Percentiles rank a stretch among this genome's conserved stretches.
Conservation (phyloP, 2,797 vertebrate species). For the Aplochiton taeniatus region DNA sequence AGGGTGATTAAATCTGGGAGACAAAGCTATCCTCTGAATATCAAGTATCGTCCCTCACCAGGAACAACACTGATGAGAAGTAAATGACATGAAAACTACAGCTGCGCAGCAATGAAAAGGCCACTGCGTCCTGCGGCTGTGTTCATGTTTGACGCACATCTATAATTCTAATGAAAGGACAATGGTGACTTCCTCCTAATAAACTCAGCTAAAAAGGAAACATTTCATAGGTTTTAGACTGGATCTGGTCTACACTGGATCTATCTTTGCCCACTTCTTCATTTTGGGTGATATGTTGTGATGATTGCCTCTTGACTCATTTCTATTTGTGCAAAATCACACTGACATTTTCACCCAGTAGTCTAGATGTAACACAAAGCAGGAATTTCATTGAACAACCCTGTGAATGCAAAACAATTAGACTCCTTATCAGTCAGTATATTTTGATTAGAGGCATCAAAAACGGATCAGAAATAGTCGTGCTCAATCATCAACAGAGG, state of each 20-base stretch:
- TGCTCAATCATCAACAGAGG: no score
- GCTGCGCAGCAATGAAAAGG: constrained; percentile 54
- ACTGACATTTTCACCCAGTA: constrained; percentile 13
- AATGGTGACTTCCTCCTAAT: constrained; percentile 40
- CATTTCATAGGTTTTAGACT: constrained; percentile 14
- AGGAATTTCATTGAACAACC: not conserved
- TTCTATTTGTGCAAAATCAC: constrained; percentile 23
- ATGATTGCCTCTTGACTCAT: constrained; percentile 30
- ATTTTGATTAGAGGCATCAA: no score
- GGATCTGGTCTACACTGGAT: constrained; percentile 3
- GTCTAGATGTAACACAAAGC: constrained; percentile 1
- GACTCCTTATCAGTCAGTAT: no score
- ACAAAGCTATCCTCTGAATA: constrained; percentile 71
- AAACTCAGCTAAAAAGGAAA: constrained; percentile 15
- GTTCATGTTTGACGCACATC: constrained; percentile 19
- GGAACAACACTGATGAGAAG: constrained; percentile 58
- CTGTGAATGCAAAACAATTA: no score
- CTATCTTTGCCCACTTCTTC: constrained; percentile 20
- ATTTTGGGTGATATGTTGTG: constrained; percentile 25
- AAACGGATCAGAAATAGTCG: no score
- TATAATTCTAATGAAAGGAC: constrained; percentile 27
- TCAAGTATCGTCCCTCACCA: constrained; percentile 66
- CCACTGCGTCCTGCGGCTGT: constrained; percentile 31
- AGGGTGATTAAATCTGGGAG: constrained; percentile 70
- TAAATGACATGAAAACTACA: constrained; percentile 63